Percentiles rank a stretch among this genome's conserved stretches.
phyloP scores from a whole-genome alignment of 2,797 vertebrate species.

The Lithobates pipiens region DNA sequence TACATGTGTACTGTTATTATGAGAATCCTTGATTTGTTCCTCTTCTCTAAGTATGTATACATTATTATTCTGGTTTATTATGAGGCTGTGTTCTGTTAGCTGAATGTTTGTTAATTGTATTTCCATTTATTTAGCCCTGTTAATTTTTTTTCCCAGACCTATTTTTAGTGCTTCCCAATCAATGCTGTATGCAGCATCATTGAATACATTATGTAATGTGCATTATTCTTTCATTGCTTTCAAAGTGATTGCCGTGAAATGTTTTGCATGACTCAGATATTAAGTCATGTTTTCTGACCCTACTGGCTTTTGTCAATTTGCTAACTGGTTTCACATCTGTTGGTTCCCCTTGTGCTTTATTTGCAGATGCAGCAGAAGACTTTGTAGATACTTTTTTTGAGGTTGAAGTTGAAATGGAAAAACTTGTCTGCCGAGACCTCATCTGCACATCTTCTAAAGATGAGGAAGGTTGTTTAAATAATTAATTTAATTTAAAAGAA shows the following conservation, averaged over 20 bases:
- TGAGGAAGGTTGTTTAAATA: conserved; percentile 87
- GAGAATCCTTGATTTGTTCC: background rate
- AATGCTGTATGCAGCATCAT: background rate
- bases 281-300: background rate
- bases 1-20: background rate
- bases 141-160: background rate
- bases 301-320: background rate
- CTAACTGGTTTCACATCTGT: background rate
- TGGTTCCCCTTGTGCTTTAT: conserved; percentile 58
- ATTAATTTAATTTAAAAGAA: no score
- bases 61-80: background rate
- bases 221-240: background rate
- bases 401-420: conserved; percentile 98
- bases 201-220: background rate
- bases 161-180: background rate
- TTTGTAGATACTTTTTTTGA: conserved; percentile 96
- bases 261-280: background rate
- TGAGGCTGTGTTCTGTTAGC: background rate
- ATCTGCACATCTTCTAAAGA: conserved; percentile 96
- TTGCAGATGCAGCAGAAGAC: conserved; percentile 86
- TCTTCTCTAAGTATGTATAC: background rate
- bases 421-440: conserved; percentile 93
- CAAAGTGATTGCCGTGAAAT: background rate
- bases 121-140: background rate
- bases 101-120: conserved; percentile 1